These are phyloP conservation scores for Anomalospiza imberbis DNA, from an alignment of 2,797 vertebrate genomes.

Conservation along the genomic window DNA sequence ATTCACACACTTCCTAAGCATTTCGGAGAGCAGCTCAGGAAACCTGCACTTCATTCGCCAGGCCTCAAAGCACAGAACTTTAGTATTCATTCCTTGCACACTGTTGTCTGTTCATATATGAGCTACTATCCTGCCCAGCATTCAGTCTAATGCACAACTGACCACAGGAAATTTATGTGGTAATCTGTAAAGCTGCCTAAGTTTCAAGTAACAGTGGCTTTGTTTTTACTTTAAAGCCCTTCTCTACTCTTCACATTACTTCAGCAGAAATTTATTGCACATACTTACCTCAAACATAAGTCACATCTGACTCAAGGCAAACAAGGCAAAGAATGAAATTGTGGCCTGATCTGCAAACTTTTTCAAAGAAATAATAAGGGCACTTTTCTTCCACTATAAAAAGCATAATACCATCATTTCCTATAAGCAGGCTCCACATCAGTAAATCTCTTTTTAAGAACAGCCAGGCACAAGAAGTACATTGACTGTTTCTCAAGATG, in stretches of 20 bases:
- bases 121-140: neutral
- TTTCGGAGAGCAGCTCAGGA: neutral
- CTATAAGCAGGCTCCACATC: neutral
- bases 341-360: neutral
- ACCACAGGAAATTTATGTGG: conserved; percentile 14
- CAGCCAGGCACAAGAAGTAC: neutral
- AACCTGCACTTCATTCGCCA: neutral
- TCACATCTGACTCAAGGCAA: neutral
- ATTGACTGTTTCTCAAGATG: neutral
- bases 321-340: neutral
- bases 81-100: neutral
- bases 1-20: neutral
- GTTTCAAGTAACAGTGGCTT: neutral
- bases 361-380: neutral
- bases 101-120: neutral
- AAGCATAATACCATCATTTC: neutral
- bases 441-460: neutral
- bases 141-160: neutral
- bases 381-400: neutral
- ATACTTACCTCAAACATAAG: neutral
- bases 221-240: conserved; percentile 37
- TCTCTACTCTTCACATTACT: neutral
- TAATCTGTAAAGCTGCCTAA: conserved; percentile 8
- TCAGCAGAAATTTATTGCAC: conserved; percentile 14
- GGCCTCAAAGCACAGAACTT: neutral